Base-by-base conservation (phyloP, 2,797 vertebrate genomes). In the Lates japonicus region DNA sequence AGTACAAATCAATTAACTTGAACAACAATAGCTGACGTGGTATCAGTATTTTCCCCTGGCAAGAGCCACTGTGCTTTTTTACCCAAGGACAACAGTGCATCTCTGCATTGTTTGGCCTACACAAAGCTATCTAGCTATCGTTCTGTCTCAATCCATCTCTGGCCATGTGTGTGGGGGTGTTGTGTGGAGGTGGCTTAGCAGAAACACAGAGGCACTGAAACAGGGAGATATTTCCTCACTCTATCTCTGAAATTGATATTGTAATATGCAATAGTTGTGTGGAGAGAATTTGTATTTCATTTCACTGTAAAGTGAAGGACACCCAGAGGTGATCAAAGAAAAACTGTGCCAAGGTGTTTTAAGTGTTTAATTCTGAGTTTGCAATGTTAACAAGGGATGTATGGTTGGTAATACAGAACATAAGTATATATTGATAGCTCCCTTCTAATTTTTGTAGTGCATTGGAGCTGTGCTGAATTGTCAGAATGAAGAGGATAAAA, bases 161-260 rank as follows among this genome's bases (percentile, higher is more conserved):
- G 89, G 83, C 92, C 91, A 90, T 93, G 92, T 94, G 92, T 93
- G 93, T 90, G 93, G 91, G 92, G 92, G 93, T 88, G 93, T 91
- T 81, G 66, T 89, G 92, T 58, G 92, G 91, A 93, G 92, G 91
- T 85, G 92, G 90, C 81, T 87, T 25, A 70, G 85, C 91, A 92
- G 84, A 88, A 92, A 84, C 83, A 76, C 85, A 80, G 86, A 88
- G 84, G 89, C 88, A 86, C 77, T 66, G 76, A 83, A 86, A 81
- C 76, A 22, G 70, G 78, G 76, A 91, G 81, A 76, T 73, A 33
- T 87, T 85, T 88, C 87, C 84, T 86, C 35, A 9, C 70, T 61
- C 49, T 39, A 58, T 77, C 75, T 84, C 70, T 89, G 70, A 81
- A 88, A 80, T 59, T 74, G 80, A 89, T 87, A 82, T 76, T 71